Evolutionary conservation across 2,797 vertebrate genomes (phyloP), one percentile per base, ranked within the genome.

Genomic region (Helostoma temminkii): DNA sequence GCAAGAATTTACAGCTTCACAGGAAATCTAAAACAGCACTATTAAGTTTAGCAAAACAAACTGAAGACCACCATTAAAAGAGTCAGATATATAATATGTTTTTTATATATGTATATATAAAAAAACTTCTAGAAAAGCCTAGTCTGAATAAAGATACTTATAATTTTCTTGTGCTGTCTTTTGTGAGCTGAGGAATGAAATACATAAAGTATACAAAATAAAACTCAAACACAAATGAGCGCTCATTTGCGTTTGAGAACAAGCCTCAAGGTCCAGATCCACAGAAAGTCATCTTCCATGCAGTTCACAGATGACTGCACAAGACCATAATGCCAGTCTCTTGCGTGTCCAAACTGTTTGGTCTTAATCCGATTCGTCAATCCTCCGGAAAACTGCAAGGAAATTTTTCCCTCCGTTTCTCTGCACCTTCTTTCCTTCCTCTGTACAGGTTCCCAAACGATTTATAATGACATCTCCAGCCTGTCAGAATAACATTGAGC

Each of bases 381-480:
- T 83, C 80, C 96, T 93, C 37, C 88, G 89, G 88, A 98, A 97
- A 65, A 98, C 91, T 7, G 96, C 96, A 0, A 96, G 91, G 78
- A 94, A 97, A 66, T 95, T 97, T 85, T 96, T 92, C 18, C 96
- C 96, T 71, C 95, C 94, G 0, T 96, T 97, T 25, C 96, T 92
- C 66, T 95, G 93, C 46, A 98, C 96, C 77, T 98, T 97, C 91
- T 96, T 97, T 39, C 96, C 96, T 84, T 98, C 96, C 71, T 98
- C 96, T 0, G 96, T 97, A 37, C 96, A 96, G 0, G 90, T 94
- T 1, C 95, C 95, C 80, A 98, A 64, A 26, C 94, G 95, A 56
- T 50, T 70, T 37, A 96, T 56, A 26, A 98, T 94, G 66, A 96
- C 18, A 47, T 98, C 96, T 54, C 84, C 91, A 5, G 65, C 92